Conservation (phyloP, 2,888 invertebrate species). For the Platyscelio sp. region DNA sequence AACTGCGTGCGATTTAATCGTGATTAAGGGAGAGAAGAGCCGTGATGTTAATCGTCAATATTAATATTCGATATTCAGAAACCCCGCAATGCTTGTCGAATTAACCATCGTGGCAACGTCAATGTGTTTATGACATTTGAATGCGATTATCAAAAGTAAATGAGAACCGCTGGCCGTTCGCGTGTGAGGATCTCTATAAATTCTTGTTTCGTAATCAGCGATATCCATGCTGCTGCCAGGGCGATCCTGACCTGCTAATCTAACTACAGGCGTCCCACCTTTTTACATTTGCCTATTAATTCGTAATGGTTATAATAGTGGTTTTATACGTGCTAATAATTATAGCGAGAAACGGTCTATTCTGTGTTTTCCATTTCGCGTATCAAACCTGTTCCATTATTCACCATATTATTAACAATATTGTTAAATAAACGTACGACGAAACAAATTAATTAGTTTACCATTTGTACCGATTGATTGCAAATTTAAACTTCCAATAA, state of each 20-base stretch:
- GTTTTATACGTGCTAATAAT: constrained; percentile 83
- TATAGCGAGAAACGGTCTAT: constrained; percentile 78
- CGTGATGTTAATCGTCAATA: constrained; percentile 79
- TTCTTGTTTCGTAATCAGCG: constrained; percentile 85
- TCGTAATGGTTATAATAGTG: constrained; percentile 84
- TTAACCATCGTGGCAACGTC: constrained; percentile 71
- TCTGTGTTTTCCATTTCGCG: constrained; percentile 31
- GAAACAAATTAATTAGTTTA: no score
- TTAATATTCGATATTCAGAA: constrained; percentile 73
- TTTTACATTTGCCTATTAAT: constrained; percentile 84
- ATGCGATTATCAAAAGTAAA: constrained; percentile 69
- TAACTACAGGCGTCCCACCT: constrained; percentile 79
- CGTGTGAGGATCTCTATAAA: constrained; percentile 85
- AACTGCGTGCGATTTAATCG: constrained; percentile 73
- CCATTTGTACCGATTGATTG: no score
- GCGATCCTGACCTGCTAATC: constrained; percentile 83
- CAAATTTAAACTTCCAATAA: no score
- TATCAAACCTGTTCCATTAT: constrained; percentile 45
- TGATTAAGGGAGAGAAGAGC: constrained; percentile 70
- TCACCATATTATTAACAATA: constrained; percentile 40
- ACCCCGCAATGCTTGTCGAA: constrained; percentile 66
- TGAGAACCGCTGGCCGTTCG: constrained; percentile 83
- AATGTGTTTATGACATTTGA: constrained; percentile 70
- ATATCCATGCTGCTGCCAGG: constrained; percentile 84
- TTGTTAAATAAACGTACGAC: no score